Evolutionary conservation across 2,113 vertebrate genomes (phyloP).

Genomic region (Labeo catla): DNA sequence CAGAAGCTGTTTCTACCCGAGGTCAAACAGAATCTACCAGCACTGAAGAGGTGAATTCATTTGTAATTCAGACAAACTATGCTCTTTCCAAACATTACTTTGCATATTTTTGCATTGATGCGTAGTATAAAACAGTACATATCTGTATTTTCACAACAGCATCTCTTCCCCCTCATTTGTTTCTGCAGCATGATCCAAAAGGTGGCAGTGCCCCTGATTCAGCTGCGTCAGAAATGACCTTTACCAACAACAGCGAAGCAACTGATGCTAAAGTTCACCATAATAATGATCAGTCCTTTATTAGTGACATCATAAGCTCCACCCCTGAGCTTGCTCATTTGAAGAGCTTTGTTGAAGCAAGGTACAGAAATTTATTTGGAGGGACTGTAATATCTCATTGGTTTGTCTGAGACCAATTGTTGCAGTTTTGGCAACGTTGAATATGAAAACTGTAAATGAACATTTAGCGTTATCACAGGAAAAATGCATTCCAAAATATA

Average conservation of each 20-base stretch:
- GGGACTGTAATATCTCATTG: neutral
- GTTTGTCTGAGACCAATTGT: neutral
- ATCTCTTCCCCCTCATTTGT: neutral
- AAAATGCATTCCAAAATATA: too few species aligned
- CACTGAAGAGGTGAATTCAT: constrained; percentile 63
- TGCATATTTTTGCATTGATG: neutral
- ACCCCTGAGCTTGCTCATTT: constrained; percentile 77
- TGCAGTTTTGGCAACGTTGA: neutral
- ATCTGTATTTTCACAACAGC: neutral
- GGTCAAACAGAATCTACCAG: constrained; percentile 43
- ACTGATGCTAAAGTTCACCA: constrained; percentile 46
- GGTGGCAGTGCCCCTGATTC: constrained; percentile 60
- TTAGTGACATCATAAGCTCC: constrained; percentile 75
- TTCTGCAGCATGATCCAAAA: constrained; percentile 57
- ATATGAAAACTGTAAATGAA: neutral
- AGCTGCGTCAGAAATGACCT: constrained; percentile 53
- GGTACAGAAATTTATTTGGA: constrained; percentile 60
- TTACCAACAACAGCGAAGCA: constrained; percentile 49
- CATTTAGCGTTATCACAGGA: too few species aligned
- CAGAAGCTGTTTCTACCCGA: constrained; percentile 57
- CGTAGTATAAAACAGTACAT: neutral
- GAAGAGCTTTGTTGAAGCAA: constrained; percentile 59
- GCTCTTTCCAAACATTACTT: neutral
- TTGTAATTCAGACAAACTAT: neutral
- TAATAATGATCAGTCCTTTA: constrained; percentile 60